These are phyloP conservation scores for Odontamblyopus lacepedii DNA, from an alignment of 2,797 vertebrate genomes.

Conservation along the genomic window DNA sequence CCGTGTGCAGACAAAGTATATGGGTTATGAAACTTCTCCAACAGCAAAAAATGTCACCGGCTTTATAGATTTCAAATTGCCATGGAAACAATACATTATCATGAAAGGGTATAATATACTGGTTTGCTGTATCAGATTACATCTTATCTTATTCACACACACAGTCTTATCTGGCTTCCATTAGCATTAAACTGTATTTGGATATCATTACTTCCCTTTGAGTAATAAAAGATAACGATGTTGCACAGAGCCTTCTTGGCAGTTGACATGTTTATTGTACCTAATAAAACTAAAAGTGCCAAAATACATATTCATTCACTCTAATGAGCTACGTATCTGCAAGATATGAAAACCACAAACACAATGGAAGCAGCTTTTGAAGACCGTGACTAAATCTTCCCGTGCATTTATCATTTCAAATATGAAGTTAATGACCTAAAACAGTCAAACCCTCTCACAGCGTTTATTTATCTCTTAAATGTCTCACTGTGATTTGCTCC, in stretches of 20 bases:
- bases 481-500: conserved; percentile 31
- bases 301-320: conserved; percentile 21
- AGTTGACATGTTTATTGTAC: conserved; percentile 9
- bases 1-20: no score
- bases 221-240: conserved; percentile 6
- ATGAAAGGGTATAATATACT: no score
- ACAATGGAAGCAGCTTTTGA: conserved; percentile 25
- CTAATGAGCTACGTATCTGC: conserved; percentile 22
- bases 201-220: conserved; percentile 1
- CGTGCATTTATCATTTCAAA: conserved; percentile 37
- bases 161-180: not conserved
- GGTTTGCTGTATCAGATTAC: not conserved
- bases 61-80: no score
- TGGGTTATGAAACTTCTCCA: no score
- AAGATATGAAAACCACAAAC: conserved; percentile 19
- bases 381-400: conserved; percentile 43
- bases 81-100: no score
- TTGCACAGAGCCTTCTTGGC: conserved; percentile 1
- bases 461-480: conserved; percentile 38
- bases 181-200: not conserved
- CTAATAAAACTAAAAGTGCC: conserved; percentile 19
- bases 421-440: conserved; percentile 64
- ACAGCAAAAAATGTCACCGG: no score
- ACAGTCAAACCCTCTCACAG: conserved; percentile 29
- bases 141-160: not conserved